A percentile compares a stretch with the other conserved stretches of the same genome.
Conservation (phyloP, 2,113 vertebrate species). For the Chaetodon trifascialis region DNA sequence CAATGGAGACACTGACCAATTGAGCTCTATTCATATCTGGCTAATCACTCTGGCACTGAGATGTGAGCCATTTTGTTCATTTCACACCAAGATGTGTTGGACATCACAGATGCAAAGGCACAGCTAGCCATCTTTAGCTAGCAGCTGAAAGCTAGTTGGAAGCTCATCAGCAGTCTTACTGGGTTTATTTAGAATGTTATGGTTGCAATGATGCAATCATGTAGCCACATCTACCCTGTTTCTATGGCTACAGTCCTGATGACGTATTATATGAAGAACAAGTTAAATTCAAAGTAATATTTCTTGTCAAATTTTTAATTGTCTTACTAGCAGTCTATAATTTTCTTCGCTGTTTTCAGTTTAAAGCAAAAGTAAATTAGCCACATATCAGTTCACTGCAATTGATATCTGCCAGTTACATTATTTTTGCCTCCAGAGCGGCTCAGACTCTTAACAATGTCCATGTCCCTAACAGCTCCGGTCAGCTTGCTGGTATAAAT, state of each 20-base stretch:
- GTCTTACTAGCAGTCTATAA: background rate
- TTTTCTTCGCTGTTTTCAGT: background rate
- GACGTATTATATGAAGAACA: background rate
- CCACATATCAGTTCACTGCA: background rate
- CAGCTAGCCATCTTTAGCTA: too few relatives aligned
- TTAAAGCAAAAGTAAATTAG: background rate
- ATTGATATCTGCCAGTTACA: background rate
- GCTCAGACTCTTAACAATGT: slow-evolving; percentile 20
- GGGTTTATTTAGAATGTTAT: background rate
- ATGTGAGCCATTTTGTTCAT: background rate
- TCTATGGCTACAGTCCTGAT: background rate
- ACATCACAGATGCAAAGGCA: background rate
- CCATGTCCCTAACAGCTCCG: slow-evolving; percentile 15
- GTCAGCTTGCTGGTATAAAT: slow-evolving; percentile 30
- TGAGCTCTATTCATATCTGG: background rate
- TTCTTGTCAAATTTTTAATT: background rate
- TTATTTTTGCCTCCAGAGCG: slow-evolving; percentile 45
- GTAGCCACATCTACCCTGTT: background rate
- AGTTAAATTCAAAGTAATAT: background rate
- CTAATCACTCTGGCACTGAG: background rate
- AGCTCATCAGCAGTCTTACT: background rate
- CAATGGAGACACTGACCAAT: background rate
- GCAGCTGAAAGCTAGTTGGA: background rate
- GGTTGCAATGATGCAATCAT: background rate
- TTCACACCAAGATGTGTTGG: background rate